Conservation (phyloP, 2,797 vertebrate genomes). For the Lepilemur septentrionalis region DNA sequence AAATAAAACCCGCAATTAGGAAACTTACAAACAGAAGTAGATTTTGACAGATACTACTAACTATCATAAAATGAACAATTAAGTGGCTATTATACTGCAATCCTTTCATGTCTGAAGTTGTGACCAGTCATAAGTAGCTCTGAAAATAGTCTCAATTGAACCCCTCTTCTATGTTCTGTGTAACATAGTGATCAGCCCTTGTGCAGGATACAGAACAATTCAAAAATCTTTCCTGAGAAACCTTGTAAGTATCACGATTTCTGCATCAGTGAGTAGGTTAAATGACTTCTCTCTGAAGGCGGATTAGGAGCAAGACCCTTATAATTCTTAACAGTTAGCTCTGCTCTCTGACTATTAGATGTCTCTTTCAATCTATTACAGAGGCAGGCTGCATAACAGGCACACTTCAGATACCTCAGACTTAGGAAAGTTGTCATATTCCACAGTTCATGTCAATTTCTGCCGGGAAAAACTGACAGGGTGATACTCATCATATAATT, state of each 20-base stretch:
- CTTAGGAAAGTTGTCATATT: background rate
- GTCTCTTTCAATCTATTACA: background rate
- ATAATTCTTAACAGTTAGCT: background rate
- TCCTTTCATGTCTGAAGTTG: background rate
- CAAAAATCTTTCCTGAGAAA: background rate
- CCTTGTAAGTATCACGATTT: background rate
- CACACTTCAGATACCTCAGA: background rate
- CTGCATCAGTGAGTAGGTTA: conserved; percentile 24
- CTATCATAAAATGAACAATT: background rate
- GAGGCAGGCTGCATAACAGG: background rate
- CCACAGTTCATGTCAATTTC: background rate
- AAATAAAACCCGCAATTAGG: background rate
- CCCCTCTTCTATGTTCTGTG: background rate
- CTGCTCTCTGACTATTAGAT: background rate
- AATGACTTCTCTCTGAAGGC: background rate
- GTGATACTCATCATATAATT: background rate
- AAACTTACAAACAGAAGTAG: background rate
- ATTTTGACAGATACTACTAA: background rate
- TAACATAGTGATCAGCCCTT: background rate
- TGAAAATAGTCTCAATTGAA: background rate
- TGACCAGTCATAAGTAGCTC: background rate
- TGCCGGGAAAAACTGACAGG: background rate
- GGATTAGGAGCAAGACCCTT: background rate
- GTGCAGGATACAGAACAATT: background rate
- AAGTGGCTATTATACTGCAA: background rate